phyloP scores from a whole-genome alignment of 30 jellyfish, hydroid and myxozoan species.

The Turritopsis rubra region DNA sequence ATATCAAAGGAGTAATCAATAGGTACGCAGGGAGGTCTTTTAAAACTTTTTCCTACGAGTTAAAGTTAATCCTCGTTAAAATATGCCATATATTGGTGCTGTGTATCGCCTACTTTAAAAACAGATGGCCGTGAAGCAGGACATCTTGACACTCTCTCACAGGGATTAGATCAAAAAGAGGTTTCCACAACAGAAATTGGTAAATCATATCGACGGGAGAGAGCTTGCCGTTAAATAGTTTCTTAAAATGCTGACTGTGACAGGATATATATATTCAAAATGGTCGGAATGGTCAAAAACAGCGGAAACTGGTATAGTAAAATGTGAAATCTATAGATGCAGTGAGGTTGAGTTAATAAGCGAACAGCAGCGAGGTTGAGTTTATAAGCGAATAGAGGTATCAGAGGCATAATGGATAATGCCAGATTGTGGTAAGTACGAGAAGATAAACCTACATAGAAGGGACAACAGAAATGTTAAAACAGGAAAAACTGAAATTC shows the following conservation, averaged over 20 bases:
- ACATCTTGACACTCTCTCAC: neutral
- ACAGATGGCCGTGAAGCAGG: neutral
- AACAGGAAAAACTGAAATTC: too few relatives aligned
- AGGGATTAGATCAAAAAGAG: neutral
- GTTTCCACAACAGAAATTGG: neutral
- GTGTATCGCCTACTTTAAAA: neutral
- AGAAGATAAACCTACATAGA: too few relatives aligned
- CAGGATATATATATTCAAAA: neutral
- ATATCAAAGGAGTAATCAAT: neutral
- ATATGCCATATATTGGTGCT: neutral
- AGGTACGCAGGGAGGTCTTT: neutral
- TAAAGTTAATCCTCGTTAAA: neutral
- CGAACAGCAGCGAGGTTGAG: neutral
- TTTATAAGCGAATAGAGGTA: too few relatives aligned
- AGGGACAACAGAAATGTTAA: too few relatives aligned
- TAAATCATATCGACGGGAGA: neutral
- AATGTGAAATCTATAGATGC: neutral
- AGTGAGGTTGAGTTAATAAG: neutral
- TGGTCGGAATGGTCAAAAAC: neutral
- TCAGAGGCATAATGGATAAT: too few relatives aligned
- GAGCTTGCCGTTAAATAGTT: neutral
- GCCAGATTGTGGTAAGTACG: too few relatives aligned
- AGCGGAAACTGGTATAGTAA: neutral
- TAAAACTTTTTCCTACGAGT: neutral
- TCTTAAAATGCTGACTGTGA: neutral